Conservation (phyloP, 2,797 vertebrate genomes). For the Nyctibius grandis region DNA sequence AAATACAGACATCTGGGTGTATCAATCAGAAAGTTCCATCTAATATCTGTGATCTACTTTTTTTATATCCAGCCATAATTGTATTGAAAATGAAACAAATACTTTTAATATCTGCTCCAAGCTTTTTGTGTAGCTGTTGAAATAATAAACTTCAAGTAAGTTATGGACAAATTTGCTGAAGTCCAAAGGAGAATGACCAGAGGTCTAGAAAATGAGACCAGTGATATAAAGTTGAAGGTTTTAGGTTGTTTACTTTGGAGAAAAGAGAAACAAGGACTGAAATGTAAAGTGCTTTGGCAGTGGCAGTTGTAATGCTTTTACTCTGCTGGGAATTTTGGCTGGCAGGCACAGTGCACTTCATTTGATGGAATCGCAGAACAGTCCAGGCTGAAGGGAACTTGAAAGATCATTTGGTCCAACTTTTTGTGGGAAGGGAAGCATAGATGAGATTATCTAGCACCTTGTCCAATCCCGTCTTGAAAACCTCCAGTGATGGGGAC, state of each 20-base stretch:
- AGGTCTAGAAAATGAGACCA: background rate
- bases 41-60: background rate
- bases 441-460: background rate
- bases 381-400: background rate
- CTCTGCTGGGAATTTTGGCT: background rate
- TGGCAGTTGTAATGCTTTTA: background rate
- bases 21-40: background rate
- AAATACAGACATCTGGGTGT: background rate
- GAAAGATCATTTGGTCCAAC: background rate
- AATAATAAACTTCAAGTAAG: background rate
- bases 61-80: background rate
- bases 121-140: background rate
- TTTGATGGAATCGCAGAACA: background rate
- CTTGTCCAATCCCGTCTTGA: background rate
- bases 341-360: background rate
- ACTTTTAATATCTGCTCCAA: background rate
- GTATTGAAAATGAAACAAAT: background rate
- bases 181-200: background rate
- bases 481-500: background rate
- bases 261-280: background rate
- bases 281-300: background rate
- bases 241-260: background rate
- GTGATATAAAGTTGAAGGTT: background rate
- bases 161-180: background rate
- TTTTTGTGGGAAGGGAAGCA: background rate